Base-by-base conservation (phyloP, 2,797 vertebrate species). In the Peromyscus nudipes region DNA sequence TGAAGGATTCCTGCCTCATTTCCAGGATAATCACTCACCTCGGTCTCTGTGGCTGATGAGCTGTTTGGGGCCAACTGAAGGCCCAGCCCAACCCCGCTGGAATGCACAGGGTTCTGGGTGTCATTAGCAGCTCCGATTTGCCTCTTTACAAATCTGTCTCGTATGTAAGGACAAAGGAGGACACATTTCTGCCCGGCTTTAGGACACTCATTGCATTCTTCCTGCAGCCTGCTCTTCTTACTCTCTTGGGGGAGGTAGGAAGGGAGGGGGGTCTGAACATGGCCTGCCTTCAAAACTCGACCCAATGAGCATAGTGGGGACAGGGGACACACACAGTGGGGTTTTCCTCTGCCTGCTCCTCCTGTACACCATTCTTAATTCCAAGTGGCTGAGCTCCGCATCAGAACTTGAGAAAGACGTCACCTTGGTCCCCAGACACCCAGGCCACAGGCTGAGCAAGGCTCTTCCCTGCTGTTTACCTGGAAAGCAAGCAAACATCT, bases 101-200 rank as follows among this genome's bases (percentile, higher is more conserved):
- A 96, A 96, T 96, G 98, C 97, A 91, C 95, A 96, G 86, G 95
- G 95, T 77, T 98, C 98, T 98, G 98, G 98, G 96, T 97, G 97
- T 96, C 89, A 95, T 98, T 99, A 98, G 96, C 97, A 82, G 69
- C 97, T 97, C 98, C 29, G 93, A 93, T 95, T 86, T 96, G 98
- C 98, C 98, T 98, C 98, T 98, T 96, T 69, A 98, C 97, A 98
- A 99, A 99, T 99, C 98, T 99, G 99, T 98, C 99, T 99, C 98
- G 94, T 98, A 99, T 99, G 98, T 98, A 98, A 98, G 98, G 98
- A 99, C 98, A 99, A 99, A 99, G 97, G 97, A 98, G 98, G 98
- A 98, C 95, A 98, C 97, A 95, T 98, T 91, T 98, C 98, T 98
- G 98, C 97, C 98, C 97, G 95, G 98, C 98, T 98, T 98, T 98